Evolutionary conservation across 2,797 vertebrate genomes (phyloP).

Genomic region (Propithecus perrieri): DNA sequence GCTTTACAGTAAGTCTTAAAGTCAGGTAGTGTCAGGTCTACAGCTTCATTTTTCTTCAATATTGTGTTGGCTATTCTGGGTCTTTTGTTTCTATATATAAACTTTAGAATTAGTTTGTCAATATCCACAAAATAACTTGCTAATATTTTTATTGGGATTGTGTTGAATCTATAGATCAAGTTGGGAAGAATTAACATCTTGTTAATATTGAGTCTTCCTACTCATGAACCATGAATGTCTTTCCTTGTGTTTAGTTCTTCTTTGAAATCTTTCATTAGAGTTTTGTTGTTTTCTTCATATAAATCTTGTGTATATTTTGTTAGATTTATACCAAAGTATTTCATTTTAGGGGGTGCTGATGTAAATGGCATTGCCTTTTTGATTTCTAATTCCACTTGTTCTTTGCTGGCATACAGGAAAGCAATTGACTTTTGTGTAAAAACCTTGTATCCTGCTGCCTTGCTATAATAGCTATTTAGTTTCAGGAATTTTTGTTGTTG

Average conservation of each 20-base stretch:
- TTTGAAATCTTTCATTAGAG: not conserved
- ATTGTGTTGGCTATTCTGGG: not conserved
- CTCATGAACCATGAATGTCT: not conserved
- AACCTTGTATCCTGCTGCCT: not conserved
- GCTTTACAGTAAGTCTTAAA: not conserved
- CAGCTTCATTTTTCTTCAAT: not conserved
- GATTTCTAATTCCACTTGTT: not conserved
- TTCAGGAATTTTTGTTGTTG: not conserved
- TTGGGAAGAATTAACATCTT: not conserved
- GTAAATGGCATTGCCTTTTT: not conserved
- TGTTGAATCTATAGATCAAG: not conserved
- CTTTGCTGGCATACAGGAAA: not conserved
- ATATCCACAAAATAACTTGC: not conserved
- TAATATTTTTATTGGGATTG: not conserved
- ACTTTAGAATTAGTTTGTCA: not conserved
- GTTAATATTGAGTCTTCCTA: not conserved
- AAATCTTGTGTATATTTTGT: not conserved
- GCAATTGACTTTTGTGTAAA: not conserved
- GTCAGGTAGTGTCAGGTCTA: not conserved
- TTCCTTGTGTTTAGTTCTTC: not conserved
- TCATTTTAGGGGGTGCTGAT: not conserved
- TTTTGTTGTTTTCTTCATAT: not conserved
- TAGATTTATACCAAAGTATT: not conserved
- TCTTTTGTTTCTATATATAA: not conserved
- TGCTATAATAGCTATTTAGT: not conserved